phyloP scores from a whole-genome alignment of 2,888 invertebrate genomes.

The Papilio protenor region DNA sequence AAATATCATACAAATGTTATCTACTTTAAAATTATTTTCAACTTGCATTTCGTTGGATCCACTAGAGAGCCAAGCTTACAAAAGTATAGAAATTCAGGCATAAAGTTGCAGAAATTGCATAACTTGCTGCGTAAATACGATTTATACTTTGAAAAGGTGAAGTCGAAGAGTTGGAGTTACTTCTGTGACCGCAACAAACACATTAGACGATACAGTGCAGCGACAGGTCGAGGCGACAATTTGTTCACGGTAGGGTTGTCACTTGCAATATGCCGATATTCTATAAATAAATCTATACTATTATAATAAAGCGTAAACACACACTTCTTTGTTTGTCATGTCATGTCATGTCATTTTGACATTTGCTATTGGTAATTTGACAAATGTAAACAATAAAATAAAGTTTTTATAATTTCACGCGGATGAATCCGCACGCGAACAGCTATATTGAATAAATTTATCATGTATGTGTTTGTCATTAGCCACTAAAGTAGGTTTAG shows the following conservation, averaged over 20 bases:
- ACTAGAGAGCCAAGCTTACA: conserved; percentile 24
- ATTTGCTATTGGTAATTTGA: too few relatives aligned
- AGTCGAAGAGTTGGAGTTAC: conserved; percentile 47
- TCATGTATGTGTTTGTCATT: too few relatives aligned
- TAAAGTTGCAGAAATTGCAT: conserved; percentile 43
- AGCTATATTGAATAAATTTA: too few relatives aligned
- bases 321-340: too few relatives aligned
- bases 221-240: conserved; percentile 50
- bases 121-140: conserved; percentile 44
- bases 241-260: conserved; percentile 29
- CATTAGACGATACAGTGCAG: conserved; percentile 66
- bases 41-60: conserved; percentile 33
- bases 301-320: too few relatives aligned
- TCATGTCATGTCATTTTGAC: too few relatives aligned
- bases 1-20: background rate
- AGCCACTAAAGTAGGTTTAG: too few relatives aligned
- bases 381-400: too few relatives aligned
- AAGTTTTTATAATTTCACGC: too few relatives aligned
- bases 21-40: background rate
- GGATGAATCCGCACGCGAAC: too few relatives aligned
- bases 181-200: conserved; percentile 72
- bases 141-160: conserved; percentile 49
- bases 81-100: conserved; percentile 32
- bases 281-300: background rate
- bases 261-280: background rate